Evolutionary conservation across 2,797 vertebrate species (phyloP), one percentile per base, ranked within the genome.

Genomic region (Hemitrygon akajei): DNA sequence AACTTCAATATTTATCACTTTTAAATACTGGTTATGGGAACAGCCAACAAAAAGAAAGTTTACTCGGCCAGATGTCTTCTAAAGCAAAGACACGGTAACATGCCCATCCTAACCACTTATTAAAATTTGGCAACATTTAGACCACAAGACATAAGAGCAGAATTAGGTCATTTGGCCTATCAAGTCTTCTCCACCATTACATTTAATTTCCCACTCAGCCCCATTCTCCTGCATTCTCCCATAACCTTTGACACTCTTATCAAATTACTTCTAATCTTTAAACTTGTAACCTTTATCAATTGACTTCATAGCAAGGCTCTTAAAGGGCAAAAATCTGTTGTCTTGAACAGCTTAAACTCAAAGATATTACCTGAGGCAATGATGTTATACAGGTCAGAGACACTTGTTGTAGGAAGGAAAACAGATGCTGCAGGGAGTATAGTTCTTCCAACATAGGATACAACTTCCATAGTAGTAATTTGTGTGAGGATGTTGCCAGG

Each of bases 371-470:
- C 2, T 9, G 47, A 82, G 22, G 22, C 22, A 82, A 47, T 47
- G 30, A 63, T 30, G 11, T 58, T 60, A 63, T 87, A 7, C 30
- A 0, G 30, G 12, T 16, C 27, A 86, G 27, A 66, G n/a, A 34
- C 27, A 0, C 66, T 47, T 69, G 37, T 75, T 75, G 37, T 63
- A 11, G 76, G 79, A 80, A 94, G 93, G 22, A 73, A 69, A 75
- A 34, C 63, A 56, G 91, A 71, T 87, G 84, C 56, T 89, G 34
- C 76, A 94, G 60, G 77, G 34, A 94, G 14, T 27, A 86, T 60
- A 56, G 20, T 1, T 56, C 3, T 12, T 6, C 25, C 82, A 60
- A n/a, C 27, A 58, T 20, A 7, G 30, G 58, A 14, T 6, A n/a
- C 60, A 87, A 3, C 6, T 87, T 87, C 12, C 58, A 34, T 71